Base-by-base conservation (phyloP, 2,888 invertebrate species). In the Drosophila pegasa region DNA sequence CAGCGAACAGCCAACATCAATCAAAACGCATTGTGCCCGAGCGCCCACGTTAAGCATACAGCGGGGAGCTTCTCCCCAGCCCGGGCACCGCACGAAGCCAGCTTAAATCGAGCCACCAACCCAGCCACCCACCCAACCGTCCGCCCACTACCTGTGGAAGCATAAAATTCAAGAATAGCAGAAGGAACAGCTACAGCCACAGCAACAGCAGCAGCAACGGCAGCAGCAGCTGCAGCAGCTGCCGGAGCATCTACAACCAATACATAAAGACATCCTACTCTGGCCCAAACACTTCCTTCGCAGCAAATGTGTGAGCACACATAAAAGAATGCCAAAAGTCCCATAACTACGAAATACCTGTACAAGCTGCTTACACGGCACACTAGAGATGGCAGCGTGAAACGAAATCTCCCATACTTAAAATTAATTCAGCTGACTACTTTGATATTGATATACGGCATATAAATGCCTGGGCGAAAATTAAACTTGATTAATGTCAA, bases 191-290 rank as follows among this genome's bases (percentile, higher is more conserved):
- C 41, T 27, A 9, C 31, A 14, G 7, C 18, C 16, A 12, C 10
- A 16, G 1, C 8, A 35, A 14, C 12, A 18, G 14, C 71, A 48
- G n/a, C 55, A 62, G 70, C 27, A 52, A n/a, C n/a, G n/a, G 12
- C 27, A 18, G 50, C 37, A 45, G 20, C 16, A n/a, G 16, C 33
- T 25, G 12, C 2, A 33, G 5, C 16, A 48, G 48, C 5, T 25
- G 37, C 18, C 8, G 35, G 5, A 59, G 29, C 50, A 51, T 38
- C 67, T 43, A 56, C 57, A 73, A 73, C 68, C 86, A 71, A 79
- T 86, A 74, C 82, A 82, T 86, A 82, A 86, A 79, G 75, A 82
- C 86, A 71, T 88, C 82, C 88, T 66, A 48, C 61, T 61, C 72
- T 70, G 84, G 65, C 47, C 69, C 43, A 62, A 57, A 59, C 66